phyloP scores from a whole-genome alignment of 2,797 vertebrate genomes.

The Dallia pectoralis region DNA sequence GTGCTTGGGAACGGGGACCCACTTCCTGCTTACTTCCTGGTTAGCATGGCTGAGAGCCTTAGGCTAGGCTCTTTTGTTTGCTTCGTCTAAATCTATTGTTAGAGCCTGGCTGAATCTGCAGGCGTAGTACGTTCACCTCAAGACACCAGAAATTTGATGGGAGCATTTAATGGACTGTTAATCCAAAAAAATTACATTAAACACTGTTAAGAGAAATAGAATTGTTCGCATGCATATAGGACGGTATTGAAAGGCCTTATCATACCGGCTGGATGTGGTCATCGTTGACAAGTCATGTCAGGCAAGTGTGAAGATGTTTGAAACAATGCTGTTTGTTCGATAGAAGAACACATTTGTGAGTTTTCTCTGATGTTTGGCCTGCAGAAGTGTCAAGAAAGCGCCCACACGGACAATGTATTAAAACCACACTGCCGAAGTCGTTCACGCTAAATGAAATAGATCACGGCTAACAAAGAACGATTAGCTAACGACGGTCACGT shows the following conservation, averaged over 20 bases:
- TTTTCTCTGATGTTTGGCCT: constrained; percentile 22
- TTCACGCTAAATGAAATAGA: constrained; percentile 36
- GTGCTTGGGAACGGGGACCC: neutral
- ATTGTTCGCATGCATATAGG: constrained; percentile 1
- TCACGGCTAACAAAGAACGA: constrained; percentile 25
- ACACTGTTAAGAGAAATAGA: too few relatives aligned
- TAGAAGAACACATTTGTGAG: constrained; percentile 8
- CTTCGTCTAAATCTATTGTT: constrained; percentile 25
- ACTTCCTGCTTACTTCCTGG: constrained; percentile 7
- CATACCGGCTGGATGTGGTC: constrained; percentile 26
- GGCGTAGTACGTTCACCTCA: constrained; percentile 38
- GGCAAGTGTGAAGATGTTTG: constrained; percentile 2
- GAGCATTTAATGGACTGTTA: constrained; percentile 34
- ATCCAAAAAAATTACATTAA: constrained; percentile 16
- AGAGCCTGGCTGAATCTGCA: constrained; percentile 6
- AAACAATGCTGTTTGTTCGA: constrained; percentile 9
- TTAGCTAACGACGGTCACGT: constrained; percentile 42
- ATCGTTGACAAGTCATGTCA: constrained; percentile 9
- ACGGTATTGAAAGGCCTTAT: constrained; percentile 20
- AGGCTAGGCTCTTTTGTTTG: constrained; percentile 8
- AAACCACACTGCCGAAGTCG: constrained; percentile 39
- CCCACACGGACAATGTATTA: constrained; percentile 21
- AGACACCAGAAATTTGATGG: constrained; percentile 13
- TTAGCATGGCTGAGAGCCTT: constrained; percentile 39
- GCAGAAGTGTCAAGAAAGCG: neutral